These are phyloP conservation scores for Apamea sordens DNA, from an alignment of 2,888 invertebrate genomes.

Conservation along the genomic window DNA sequence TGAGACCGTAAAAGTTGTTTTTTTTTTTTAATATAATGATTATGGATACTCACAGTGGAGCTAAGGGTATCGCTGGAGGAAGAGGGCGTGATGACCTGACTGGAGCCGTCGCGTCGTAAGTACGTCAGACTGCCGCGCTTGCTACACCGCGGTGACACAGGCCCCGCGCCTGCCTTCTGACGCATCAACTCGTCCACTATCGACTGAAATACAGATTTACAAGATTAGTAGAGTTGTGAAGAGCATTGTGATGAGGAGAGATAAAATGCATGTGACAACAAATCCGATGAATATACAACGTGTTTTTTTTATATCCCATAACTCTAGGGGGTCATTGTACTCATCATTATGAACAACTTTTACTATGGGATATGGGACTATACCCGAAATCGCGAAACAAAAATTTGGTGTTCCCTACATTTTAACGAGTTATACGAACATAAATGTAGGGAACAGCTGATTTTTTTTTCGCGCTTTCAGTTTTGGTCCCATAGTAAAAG, in stretches of 20 bases:
- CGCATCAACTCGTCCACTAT: slow-evolving; percentile 98
- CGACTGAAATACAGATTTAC: slow-evolving; percentile 90
- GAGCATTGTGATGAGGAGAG: background rate
- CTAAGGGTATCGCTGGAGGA: slow-evolving; percentile 89
- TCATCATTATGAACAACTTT: too few relatives aligned
- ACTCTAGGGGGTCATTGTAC: too few relatives aligned
- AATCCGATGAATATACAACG: background rate
- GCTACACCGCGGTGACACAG: slow-evolving; percentile 86
- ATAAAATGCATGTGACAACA: background rate
- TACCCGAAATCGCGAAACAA: too few relatives aligned
- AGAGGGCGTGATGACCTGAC: slow-evolving; percentile 91
- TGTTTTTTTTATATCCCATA: too few relatives aligned
- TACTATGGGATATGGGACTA: too few relatives aligned
- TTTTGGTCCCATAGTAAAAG: too few relatives aligned
- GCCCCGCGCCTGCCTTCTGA: slow-evolving; percentile 92
- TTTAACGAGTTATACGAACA: too few relatives aligned
- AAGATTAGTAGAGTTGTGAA: slow-evolving; percentile 4
- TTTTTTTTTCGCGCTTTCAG: too few relatives aligned
- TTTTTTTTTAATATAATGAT: background rate
- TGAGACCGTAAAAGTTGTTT: background rate
- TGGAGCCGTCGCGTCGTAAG: slow-evolving; percentile 93
- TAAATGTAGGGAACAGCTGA: too few relatives aligned
- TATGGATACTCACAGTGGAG: slow-evolving; percentile 78
- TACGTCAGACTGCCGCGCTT: slow-evolving; percentile 92
- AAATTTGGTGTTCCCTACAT: too few relatives aligned